Evolutionary conservation across 2,888 invertebrate genomes (phyloP).

Genomic region (Ligdia adustata): DNA sequence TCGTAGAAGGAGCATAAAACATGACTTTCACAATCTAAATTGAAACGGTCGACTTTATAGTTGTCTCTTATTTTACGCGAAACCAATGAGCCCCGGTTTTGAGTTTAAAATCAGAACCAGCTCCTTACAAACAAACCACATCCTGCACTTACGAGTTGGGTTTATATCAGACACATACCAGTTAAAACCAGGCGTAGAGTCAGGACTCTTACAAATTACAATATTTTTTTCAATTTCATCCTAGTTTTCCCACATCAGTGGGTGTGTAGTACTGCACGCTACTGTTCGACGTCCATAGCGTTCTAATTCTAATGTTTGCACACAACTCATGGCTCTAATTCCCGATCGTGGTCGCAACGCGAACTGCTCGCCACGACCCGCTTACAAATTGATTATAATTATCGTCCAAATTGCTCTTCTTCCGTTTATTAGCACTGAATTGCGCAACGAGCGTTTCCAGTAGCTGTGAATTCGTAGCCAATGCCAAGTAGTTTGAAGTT

Average conservation of each 20-base stretch:
- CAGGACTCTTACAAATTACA: too few relatives aligned
- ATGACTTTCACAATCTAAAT: neutral
- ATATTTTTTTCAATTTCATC: too few relatives aligned
- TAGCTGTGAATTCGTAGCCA: slow-evolving; percentile 29
- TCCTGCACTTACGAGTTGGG: too few relatives aligned
- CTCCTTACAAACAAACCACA: too few relatives aligned
- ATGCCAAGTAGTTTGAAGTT: slow-evolving; percentile 21
- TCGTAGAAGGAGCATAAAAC: neutral
- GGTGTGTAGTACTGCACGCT: too few relatives aligned
- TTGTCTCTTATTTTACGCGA: too few relatives aligned
- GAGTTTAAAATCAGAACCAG: too few relatives aligned
- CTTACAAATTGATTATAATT: slow-evolving; percentile 58
- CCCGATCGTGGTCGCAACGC: slow-evolving; percentile 42
- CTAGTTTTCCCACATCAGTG: too few relatives aligned
- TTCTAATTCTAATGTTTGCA: slow-evolving; percentile 33
- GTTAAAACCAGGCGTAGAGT: too few relatives aligned
- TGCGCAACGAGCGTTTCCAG: slow-evolving; percentile 35
- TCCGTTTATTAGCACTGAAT: slow-evolving; percentile 49
- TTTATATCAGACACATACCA: too few relatives aligned
- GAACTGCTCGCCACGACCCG: slow-evolving; percentile 47
- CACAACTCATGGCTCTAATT: slow-evolving; percentile 25
- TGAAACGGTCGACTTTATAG: too few relatives aligned
- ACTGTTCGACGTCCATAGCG: slow-evolving; percentile 22
- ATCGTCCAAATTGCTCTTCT: slow-evolving; percentile 56
- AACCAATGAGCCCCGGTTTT: too few relatives aligned